A percentile compares a stretch with the other conserved stretches of the same genome.
Conservation (phyloP, 1,140 invertebrate species). For the Neodiprion virginianus region DNA sequence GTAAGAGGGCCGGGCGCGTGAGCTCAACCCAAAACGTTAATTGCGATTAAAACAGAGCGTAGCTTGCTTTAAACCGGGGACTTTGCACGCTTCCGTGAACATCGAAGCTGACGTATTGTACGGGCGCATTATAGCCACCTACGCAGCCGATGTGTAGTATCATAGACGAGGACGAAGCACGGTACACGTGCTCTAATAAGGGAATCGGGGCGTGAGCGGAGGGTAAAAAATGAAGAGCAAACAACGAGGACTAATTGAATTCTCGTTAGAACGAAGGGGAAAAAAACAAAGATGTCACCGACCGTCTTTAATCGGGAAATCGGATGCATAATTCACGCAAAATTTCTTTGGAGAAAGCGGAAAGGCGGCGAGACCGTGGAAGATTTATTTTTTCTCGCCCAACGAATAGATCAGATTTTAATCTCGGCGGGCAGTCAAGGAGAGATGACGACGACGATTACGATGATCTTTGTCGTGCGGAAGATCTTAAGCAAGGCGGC, state of each 20-base stretch:
- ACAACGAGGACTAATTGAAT: no score
- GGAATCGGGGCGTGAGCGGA: not conserved
- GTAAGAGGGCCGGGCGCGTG: not conserved
- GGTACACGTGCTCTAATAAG: not conserved
- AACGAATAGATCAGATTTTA: not conserved
- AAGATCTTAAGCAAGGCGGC: not conserved
- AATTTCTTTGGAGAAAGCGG: no score
- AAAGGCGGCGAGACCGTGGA: no score
- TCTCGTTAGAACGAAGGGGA: no score
- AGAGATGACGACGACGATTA: no score
- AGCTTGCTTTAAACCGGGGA: not conserved
- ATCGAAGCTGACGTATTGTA: no score
- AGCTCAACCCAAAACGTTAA: slow-evolving; percentile 1
- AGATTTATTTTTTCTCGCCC: no score
- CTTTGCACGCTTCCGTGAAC: no score
- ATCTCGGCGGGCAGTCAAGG: not conserved
- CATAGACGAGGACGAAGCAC: not conserved
- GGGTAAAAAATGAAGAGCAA: no score
- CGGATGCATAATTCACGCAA: no score
- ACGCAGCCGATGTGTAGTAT: not conserved
- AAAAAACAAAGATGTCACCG: not conserved
- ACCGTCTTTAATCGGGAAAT: not conserved
- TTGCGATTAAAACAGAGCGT: slow-evolving; percentile 5
- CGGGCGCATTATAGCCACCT: no score
- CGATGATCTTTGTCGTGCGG: not conserved